Evolutionary conservation across 2,113 vertebrate species (phyloP), one percentile per base, ranked within the genome.

Genomic region (Bambusicola thoracicus): DNA sequence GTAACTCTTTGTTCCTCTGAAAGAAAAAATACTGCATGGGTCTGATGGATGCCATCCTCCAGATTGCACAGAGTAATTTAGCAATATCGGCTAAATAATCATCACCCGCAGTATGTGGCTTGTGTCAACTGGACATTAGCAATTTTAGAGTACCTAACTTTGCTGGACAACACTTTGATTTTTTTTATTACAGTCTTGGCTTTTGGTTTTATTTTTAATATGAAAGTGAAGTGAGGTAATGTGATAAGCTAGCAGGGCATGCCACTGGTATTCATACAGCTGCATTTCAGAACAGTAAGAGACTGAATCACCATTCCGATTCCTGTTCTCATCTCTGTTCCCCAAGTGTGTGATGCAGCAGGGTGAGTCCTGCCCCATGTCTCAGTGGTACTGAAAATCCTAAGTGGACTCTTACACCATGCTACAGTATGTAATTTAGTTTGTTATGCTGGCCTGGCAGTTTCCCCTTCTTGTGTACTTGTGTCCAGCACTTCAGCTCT

Each of bases 1-100:
- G 41, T 73, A 53, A 41, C 78, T 96, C 40, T 56, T 89, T 65
- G 49, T 49, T 73, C 72, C 32, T 61, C 13, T 92, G 55, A 83
- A 84, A 96, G 78, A 79, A 51, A 89, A 77, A 62, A 87, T 53
- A 88, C 30, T 72, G 92, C 66, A 86, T 90, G 77, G 70, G 38
- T 32, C 29, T 79, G 74, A 73, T 48, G 21, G 59, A 84, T 92
- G 29, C 49, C 49, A 85, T 82, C 62, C 29, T 91, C 65, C 80
- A 88, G 70, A 73, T 79, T 59, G 49, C 25, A 69, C 19, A 14
- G 32, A 51, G 55, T 73, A 44, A 38, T 56, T 94, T 66, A 83
- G 68, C 56, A 61, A 8, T 19, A 78, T 27, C 22, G 84, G 5
- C 34, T 68, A 53, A 90, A 59, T 36, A 48, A 40, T 48, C 30